Percentiles rank a stretch among this genome's conserved stretches.
Evolutionary conservation across 2,113 vertebrate species (phyloP).

Genomic region (Nanorana parkeri): DNA sequence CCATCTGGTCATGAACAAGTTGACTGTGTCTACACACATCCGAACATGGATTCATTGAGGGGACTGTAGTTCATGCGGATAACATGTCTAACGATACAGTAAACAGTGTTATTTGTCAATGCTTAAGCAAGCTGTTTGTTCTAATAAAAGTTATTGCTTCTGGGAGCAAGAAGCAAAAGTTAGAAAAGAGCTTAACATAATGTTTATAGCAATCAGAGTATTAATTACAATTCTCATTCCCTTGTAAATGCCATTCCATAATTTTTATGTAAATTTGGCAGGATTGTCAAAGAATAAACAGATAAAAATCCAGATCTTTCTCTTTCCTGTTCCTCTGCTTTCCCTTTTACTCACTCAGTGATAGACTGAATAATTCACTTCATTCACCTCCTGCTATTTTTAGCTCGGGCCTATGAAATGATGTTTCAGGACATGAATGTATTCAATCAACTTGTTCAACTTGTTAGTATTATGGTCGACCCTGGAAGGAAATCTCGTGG

Average conservation of each 20-base stretch:
- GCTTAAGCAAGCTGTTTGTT: too few relatives aligned
- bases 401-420: constrained; percentile 66
- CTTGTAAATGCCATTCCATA: not conserved
- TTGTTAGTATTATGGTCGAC: constrained; percentile 78
- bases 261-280: constrained; percentile 20
- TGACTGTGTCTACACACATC: too few relatives aligned
- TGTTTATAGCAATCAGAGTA: constrained; percentile 7
- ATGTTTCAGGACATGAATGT: constrained; percentile 72
- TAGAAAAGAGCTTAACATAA: not conserved
- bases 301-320: constrained; percentile 14
- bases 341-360: constrained; percentile 20
- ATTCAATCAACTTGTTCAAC: constrained; percentile 77
- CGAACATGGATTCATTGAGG: too few relatives aligned
- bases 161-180: not conserved
- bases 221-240: not conserved
- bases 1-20: too few relatives aligned
- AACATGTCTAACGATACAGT: too few relatives aligned
- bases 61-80: too few relatives aligned
- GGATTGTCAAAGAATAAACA: constrained; percentile 15
- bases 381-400: constrained; percentile 66
- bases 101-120: too few relatives aligned
- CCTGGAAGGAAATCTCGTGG: constrained; percentile 76
- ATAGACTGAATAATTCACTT: constrained; percentile 61
- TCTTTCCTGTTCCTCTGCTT: constrained; percentile 19
- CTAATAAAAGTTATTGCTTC: too few relatives aligned